Conservation (phyloP, 2,113 vertebrate species). For the Bombycilla garrulus region DNA sequence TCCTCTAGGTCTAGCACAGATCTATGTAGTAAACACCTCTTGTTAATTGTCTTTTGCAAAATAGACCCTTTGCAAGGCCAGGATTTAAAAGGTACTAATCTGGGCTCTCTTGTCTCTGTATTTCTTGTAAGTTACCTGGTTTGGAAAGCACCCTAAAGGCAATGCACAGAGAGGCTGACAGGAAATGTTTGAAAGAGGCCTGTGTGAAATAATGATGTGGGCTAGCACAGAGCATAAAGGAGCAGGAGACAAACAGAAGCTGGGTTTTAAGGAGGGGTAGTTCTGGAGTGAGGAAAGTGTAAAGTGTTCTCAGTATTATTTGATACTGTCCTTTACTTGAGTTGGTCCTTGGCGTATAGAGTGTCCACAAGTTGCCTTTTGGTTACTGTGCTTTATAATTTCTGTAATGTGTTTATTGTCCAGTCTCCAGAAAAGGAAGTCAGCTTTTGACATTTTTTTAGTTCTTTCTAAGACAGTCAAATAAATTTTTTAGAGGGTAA, state of each 20-base stretch:
- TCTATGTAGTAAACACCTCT: background rate
- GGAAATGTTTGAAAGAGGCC: background rate
- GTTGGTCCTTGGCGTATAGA: background rate
- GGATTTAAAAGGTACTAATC: background rate
- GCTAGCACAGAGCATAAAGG: background rate
- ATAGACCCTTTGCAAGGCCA: background rate
- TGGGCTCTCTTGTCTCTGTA: background rate
- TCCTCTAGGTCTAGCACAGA: background rate
- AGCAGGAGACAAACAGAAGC: background rate
- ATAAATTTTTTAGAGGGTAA: background rate
- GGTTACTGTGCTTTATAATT: background rate
- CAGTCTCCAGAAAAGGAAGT: background rate
- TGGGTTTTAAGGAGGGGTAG: background rate
- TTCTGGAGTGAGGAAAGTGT: background rate
- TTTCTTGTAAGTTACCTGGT: background rate
- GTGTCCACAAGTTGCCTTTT: background rate
- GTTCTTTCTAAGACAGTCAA: background rate
- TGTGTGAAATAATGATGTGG: background rate
- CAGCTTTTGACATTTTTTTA: background rate
- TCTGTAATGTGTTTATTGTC: background rate
- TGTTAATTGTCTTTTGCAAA: background rate
- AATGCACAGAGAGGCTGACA: background rate
- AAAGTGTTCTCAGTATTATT: background rate
- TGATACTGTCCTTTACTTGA: background rate
- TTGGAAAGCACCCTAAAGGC: background rate